Conservation (phyloP, 2,888 invertebrate species). For the Dascillus cervinus region DNA sequence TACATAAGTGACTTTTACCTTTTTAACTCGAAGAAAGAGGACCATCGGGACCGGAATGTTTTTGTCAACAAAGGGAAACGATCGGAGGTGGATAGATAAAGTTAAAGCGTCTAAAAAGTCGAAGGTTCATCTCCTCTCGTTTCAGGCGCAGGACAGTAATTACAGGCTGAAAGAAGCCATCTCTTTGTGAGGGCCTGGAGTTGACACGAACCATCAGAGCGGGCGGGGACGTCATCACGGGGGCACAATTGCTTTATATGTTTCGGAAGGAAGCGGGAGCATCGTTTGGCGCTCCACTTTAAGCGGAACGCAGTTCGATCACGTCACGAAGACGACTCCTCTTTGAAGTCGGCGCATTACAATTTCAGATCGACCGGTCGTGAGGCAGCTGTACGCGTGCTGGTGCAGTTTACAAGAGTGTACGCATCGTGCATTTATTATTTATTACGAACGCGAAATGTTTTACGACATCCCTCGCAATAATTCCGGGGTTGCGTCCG, state of each 20-base stretch:
- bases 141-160: conserved; percentile 37
- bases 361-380: no score
- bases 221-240: conserved; percentile 22
- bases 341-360: no score
- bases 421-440: background rate
- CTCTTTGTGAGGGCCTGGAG: conserved; percentile 36
- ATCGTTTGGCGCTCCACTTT: conserved; percentile 10
- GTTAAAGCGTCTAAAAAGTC: conserved; percentile 10
- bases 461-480: background rate
- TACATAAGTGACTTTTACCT: no score
- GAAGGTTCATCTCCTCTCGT: conserved; percentile 27
- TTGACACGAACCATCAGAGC: conserved; percentile 33
- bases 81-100: conserved; percentile 5
- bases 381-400: background rate
- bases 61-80: conserved; percentile 4
- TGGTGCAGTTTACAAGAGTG: no score
- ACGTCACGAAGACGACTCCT: no score
- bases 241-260: conserved; percentile 36
- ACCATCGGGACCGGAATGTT: background rate
- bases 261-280: conserved; percentile 37
- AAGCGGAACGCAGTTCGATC: conserved; percentile 5
- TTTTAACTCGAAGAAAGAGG: no score
- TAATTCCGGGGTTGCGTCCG: no score
- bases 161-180: conserved; percentile 37
- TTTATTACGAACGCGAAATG: background rate